Evolutionary conservation across 2,888 invertebrate genomes (phyloP), one percentile per base, ranked within the genome.

Genomic region (Drosophila anomelani): DNA sequence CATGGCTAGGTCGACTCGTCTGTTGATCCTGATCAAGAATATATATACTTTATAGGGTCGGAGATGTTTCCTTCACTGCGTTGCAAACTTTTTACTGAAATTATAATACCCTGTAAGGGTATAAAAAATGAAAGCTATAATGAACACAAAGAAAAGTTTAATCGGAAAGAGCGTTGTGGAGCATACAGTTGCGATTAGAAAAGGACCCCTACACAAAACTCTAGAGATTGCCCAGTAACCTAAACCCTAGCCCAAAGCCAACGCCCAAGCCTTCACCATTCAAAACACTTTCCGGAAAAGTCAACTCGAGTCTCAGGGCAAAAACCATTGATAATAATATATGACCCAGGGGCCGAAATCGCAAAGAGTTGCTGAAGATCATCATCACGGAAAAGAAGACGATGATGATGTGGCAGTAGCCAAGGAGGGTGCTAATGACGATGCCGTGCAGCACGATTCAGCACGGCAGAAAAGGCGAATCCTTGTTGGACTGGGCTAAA

Each of bases 251-350:
- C 20, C 15, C 20, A 51, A 34, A 36, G 13, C 17, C 38, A 17
- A 26, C 20, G 8, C n/a, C 51, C 34, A 20, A 15, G 13, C 34
- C 46, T 23, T 58, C 6, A n/a, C 49, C 49, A 15, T 15, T 38
- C 17, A 20, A 15, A 51, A 20, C 26, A n/a, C 36, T 36, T 17
- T 34, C 26, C 38, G 36, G 34, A 39, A 69, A 62, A 71, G 61
- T 62, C 61, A 70, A 56, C 70, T 62, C 34, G 39, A 61, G 61
- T 29, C 71, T 46, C 34, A 39, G 43, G 61, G 54, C 69, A 36
- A 70, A 47, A 43, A 39, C 63, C 63, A 64, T 67, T 67, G 67
- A 67, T 64, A 56, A 67, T 55, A 67, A 64, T 36, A 55, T 55
- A 47, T 67, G 47, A 56, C 64, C 64, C 44, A 20, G 20, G 57